phyloP scores from a whole-genome alignment of 1,140 invertebrate genomes.

The Luehdorfia chinensis region DNA sequence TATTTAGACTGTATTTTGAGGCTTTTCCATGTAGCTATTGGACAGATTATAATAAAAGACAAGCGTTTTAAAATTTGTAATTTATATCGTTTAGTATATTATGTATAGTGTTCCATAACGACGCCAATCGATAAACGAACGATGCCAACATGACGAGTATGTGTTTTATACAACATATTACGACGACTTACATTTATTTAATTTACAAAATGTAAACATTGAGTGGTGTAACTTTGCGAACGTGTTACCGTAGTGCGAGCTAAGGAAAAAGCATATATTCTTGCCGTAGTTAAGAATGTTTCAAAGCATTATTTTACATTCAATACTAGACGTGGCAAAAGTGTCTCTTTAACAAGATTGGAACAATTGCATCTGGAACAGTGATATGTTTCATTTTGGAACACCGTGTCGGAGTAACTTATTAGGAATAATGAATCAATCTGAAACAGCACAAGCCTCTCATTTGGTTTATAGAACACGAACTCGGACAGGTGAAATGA shows the following conservation, averaged over 20 bases:
- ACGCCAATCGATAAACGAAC: conserved; percentile 34
- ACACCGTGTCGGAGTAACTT: too few relatives aligned
- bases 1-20: conserved; percentile 57
- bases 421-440: too few relatives aligned
- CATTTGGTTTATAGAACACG: too few relatives aligned
- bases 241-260: not conserved
- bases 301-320: conserved; percentile 9
- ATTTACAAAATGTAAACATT: conserved; percentile 1
- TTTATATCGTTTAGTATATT: conserved; percentile 32
- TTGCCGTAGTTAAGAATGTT: conserved; percentile 14
- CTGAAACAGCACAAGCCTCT: too few relatives aligned
- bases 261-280: conserved; percentile 8
- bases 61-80: conserved; percentile 34
- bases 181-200: not conserved
- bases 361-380: too few relatives aligned
- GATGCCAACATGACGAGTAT: conserved; percentile 37
- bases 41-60: conserved; percentile 50
- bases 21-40: conserved; percentile 48
- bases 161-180: not conserved
- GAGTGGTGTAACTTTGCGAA: conserved; percentile 12
- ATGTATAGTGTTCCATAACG: conserved; percentile 16
- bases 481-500: too few relatives aligned
- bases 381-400: too few relatives aligned
- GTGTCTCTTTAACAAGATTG: too few relatives aligned
- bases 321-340: too few relatives aligned